These are phyloP conservation scores for Drosophila paranaensis DNA, from an alignment of 2,888 invertebrate species.

Conservation along the genomic window DNA sequence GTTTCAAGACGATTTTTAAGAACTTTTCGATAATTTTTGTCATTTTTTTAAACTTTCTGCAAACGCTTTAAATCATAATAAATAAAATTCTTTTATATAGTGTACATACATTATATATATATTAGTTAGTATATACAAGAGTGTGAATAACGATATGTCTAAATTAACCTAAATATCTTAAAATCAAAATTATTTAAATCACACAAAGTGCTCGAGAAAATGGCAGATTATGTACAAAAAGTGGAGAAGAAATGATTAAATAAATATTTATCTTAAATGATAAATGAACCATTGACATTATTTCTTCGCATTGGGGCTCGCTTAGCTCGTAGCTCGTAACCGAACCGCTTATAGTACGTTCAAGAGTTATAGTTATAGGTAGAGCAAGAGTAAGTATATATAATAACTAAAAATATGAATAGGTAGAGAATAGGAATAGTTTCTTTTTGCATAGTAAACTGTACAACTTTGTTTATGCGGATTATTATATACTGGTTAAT, in stretches of 20 bases:
- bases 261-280: background rate
- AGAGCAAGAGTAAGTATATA: constrained; percentile 24
- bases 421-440: constrained; percentile 35
- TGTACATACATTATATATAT: background rate
- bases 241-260: background rate
- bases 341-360: constrained; percentile 19
- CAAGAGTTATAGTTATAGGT: constrained; percentile 3
- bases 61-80: background rate
- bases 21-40: no score
- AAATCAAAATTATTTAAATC: background rate
- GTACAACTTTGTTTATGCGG: constrained; percentile 53
- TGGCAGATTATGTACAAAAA: background rate
- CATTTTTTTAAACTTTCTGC: background rate
- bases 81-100: background rate
- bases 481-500: constrained; percentile 43
- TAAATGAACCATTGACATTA: constrained; percentile 44
- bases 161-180: background rate
- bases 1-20: no score
- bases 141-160: background rate
- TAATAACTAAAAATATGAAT: constrained; percentile 35
- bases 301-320: background rate
- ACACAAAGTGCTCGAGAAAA: background rate
- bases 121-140: constrained; percentile 35
- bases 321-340: constrained; percentile 52
- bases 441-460: constrained; percentile 50